Conservation (phyloP, 2,113 vertebrate genomes). For the Aplodontia rufa region DNA sequence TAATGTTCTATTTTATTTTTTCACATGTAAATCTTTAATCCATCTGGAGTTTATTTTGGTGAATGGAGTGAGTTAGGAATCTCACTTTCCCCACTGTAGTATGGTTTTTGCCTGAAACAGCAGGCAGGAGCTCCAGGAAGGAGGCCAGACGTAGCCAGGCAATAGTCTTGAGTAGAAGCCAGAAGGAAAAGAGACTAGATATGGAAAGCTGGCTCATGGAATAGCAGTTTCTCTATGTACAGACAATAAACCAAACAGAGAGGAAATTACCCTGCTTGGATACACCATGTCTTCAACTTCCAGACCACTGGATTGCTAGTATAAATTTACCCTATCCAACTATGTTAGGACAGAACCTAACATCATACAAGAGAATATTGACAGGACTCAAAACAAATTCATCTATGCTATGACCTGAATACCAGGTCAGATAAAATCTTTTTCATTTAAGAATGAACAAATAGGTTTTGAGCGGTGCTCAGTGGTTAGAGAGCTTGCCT, state of each 20-base stretch:
- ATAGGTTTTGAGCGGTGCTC: too few species aligned
- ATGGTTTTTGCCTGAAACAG: conserved; percentile 50
- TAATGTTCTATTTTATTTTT: conserved; percentile 51
- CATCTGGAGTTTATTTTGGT: conserved; percentile 67
- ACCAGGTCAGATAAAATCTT: background rate
- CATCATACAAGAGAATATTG: background rate
- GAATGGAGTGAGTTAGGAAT: conserved; percentile 54
- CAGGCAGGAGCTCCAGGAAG: conserved; percentile 53
- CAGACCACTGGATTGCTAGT: background rate
- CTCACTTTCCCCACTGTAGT: conserved; percentile 33
- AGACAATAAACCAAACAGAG: conserved; percentile 24
- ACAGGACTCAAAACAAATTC: background rate
- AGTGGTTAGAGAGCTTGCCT: too few species aligned
- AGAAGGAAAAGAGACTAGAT: conserved; percentile 13
- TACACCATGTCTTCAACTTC: background rate
- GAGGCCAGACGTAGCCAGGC: conserved; percentile 47
- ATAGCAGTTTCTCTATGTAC: background rate
- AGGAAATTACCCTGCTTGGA: background rate
- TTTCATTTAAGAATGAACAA: conserved; percentile 39
- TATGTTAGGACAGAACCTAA: background rate
- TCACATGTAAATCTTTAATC: conserved; percentile 62
- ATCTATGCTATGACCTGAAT: background rate
- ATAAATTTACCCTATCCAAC: background rate
- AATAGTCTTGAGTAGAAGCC: conserved; percentile 7
- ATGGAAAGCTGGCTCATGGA: background rate